A percentile compares a stretch with the other conserved stretches of the same genome.
phyloP scores from a whole-genome alignment of 2,797 vertebrate species.

The Dicrostonyx torquatus region DNA sequence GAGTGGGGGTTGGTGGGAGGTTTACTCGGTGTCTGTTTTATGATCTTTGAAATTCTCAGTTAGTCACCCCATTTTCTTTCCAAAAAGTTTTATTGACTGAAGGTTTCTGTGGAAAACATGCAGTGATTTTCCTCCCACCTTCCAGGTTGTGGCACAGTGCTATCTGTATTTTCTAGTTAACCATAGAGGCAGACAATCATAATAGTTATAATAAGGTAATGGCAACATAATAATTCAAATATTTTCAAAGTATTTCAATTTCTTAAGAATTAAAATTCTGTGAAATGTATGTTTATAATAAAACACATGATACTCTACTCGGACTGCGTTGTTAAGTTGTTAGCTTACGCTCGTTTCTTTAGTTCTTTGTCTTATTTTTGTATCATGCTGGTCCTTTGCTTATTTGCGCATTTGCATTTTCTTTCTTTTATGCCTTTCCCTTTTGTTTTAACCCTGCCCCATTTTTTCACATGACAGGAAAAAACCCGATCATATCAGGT shows the following conservation, averaged over 20 bases:
- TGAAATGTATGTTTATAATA: constrained; percentile 37
- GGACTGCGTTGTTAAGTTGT: constrained; percentile 58
- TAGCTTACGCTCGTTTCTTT: constrained; percentile 81
- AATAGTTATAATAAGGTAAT: background rate
- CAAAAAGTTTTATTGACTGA: constrained; percentile 42
- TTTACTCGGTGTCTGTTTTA: constrained; percentile 25
- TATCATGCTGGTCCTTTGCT: constrained; percentile 87
- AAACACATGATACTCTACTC: constrained; percentile 13
- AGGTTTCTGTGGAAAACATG: constrained; percentile 6
- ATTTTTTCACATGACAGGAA: constrained; percentile 92
- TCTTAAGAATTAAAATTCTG: constrained; percentile 49
- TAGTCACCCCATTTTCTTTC: constrained; percentile 13
- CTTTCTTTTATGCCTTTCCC: constrained; percentile 87
- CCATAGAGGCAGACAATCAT: constrained; percentile 18
- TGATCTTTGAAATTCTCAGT: constrained; percentile 31
- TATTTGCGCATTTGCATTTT: constrained; percentile 88
- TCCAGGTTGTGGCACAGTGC: too few relatives aligned
- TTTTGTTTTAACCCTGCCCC: constrained; percentile 90
- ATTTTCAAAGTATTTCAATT: constrained; percentile 22
- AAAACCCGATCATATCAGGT: constrained; percentile 91
- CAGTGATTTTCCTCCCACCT: constrained; percentile 23
- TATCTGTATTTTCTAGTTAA: constrained; percentile 36
- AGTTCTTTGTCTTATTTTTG: constrained; percentile 85
- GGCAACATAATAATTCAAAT: background rate
- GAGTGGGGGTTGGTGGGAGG: background rate